Evolutionary conservation across 64 coral and sea anemone species (phyloP), one percentile per base, ranked within the genome.

Genomic region (Acropora yongei): DNA sequence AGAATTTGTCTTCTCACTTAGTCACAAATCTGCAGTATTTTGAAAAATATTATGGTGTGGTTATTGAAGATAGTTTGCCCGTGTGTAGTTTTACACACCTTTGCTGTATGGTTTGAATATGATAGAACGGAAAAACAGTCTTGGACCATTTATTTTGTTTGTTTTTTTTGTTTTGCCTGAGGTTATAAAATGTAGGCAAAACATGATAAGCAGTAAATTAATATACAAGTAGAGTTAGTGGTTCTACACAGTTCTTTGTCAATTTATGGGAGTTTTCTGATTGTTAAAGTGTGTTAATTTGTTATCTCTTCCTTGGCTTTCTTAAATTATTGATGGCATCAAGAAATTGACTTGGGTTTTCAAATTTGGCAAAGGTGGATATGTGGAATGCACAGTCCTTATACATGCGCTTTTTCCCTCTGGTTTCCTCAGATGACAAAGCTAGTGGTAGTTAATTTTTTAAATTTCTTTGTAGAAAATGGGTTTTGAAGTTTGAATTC

Each of bases 321-420:
- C 17, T 45, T 85, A 4, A 69, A 85, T 85, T 69, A 85, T 85
- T 85, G 48, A 85, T 72, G 3, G 46, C 44, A 85, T 7, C 18
- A 85, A 65, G n/a, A 71, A 71, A 49, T 49, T 85, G 61, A 47
- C 42, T 85, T 85, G 65, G 42, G 66, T 46, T 85, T 85, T 85
- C 44, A 85, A 85, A 71, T 72, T 84, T 12, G 47, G 47, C 80
- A 39, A 72, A 85, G 65, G 72, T 72, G 44, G 82, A 85, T 44
- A 71, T 85, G 60, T 85, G 82, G 82, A 85, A 72, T 71, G 65
- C 82, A 45, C 82, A 85, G 65, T 85, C 82, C 9, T 68, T 85
- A 3, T 72, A 49, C 68, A 85, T 85, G 82, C 69, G 82, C 16
- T 72, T 85, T 69, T 85, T 85, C 39, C 63, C 82, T 12, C 40